Conservation (phyloP, 2,113 vertebrate species). For the Ailurus styani region DNA sequence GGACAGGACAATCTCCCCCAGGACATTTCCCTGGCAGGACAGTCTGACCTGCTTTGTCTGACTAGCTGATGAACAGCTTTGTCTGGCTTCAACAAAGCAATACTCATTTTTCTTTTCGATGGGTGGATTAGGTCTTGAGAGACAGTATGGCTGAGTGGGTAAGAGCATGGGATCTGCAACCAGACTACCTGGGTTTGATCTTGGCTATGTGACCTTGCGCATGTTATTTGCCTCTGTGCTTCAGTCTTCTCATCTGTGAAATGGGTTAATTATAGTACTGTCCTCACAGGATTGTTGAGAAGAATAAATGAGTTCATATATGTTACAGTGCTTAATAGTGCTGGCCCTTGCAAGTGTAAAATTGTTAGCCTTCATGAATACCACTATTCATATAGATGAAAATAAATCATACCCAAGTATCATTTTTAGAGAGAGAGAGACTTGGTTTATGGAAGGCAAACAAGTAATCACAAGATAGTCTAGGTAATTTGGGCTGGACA, state of each 20-base stretch:
- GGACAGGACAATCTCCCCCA: constrained; percentile 55
- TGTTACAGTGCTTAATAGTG: background rate
- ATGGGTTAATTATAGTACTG: background rate
- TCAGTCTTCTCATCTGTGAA: constrained; percentile 10
- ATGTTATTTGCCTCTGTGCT: background rate
- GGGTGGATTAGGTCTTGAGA: background rate
- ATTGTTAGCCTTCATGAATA: background rate
- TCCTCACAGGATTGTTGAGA: background rate
- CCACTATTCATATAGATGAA: background rate
- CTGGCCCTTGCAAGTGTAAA: background rate
- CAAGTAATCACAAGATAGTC: background rate
- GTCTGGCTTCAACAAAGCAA: constrained; percentile 31
- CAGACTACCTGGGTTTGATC: background rate
- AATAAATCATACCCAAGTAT: background rate
- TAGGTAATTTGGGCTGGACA: background rate
- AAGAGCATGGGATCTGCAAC: background rate
- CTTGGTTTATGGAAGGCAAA: background rate
- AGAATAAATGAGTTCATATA: background rate
- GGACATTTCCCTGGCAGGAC: constrained; percentile 73
- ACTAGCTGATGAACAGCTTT: constrained; percentile 56
- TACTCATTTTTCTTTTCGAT: constrained; percentile 17
- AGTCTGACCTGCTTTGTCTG: constrained; percentile 65
- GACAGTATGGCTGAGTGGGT: background rate
- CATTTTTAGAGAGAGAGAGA: background rate
- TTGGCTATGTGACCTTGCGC: background rate